These are phyloP conservation scores for Eulithis prunata DNA, from an alignment of 2,888 invertebrate species.

Conservation along the genomic window DNA sequence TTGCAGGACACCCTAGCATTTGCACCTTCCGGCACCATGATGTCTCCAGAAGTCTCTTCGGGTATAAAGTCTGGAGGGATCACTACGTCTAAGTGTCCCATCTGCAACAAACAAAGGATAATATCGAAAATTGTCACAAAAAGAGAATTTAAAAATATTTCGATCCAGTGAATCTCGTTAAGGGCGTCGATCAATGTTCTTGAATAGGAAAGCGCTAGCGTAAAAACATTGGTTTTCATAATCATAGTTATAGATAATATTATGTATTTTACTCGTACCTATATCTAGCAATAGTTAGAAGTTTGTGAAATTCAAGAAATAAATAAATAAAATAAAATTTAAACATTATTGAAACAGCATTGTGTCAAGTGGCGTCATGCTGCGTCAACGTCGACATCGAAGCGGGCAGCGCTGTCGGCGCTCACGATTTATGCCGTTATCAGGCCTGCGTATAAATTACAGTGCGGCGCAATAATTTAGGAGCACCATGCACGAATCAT, in stretches of 20 bases:
- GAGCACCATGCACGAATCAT: constrained; percentile 82
- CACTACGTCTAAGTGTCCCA: constrained; percentile 93
- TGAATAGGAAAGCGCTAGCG: too few species aligned
- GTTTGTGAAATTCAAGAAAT: too few species aligned
- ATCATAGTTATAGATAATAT: too few species aligned
- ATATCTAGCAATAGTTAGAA: too few species aligned
- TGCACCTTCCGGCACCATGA: constrained; percentile 94
- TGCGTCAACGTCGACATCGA: constrained; percentile 72
- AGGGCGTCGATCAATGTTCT: too few species aligned
- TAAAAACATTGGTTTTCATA: too few species aligned
- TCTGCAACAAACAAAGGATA: constrained; percentile 74
- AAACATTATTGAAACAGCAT: constrained; percentile 52
- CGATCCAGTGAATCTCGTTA: too few species aligned
- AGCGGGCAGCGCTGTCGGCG: constrained; percentile 73
- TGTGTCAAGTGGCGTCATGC: constrained; percentile 73
- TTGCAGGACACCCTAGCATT: constrained; percentile 87
- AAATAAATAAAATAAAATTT: too few species aligned
- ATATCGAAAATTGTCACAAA: neutral
- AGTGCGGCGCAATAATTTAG: constrained; percentile 80
- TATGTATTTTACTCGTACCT: too few species aligned
- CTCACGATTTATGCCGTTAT: constrained; percentile 80
- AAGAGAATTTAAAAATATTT: too few species aligned
- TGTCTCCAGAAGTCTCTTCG: constrained; percentile 95
- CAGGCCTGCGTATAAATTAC: constrained; percentile 80
- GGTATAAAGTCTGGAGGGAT: constrained; percentile 96